Conservation (phyloP, 2,888 invertebrate species). For the Lasioglossum zephyrum region DNA sequence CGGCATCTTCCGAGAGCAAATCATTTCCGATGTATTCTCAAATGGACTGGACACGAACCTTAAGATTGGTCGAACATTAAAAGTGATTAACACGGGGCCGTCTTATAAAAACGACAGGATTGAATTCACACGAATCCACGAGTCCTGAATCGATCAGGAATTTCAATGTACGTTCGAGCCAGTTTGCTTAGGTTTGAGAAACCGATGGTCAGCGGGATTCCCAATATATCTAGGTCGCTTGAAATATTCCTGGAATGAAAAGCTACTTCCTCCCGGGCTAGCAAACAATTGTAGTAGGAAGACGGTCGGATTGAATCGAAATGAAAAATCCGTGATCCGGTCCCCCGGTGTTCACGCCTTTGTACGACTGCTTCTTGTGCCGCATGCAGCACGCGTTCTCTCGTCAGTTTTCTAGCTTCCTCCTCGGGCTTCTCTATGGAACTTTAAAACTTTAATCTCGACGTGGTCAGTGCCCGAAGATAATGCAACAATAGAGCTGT, state of each 20-base stretch:
- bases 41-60: too few relatives aligned
- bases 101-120: too few relatives aligned
- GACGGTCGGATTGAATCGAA: conserved; percentile 30
- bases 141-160: too few relatives aligned
- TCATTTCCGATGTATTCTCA: too few relatives aligned
- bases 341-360: conserved; percentile 55
- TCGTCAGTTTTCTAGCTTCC: conserved; percentile 57
- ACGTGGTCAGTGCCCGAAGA: conserved; percentile 76
- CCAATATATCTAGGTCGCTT: neutral
- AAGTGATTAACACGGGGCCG: neutral
- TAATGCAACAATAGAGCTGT: conserved; percentile 76
- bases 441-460: conserved; percentile 79
- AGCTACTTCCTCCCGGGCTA: neutral
- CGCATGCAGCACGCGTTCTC: conserved; percentile 58
- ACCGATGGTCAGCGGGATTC: neutral
- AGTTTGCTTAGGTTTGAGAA: neutral
- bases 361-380: conserved; percentile 32
- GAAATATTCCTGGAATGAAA: conserved; percentile 10
- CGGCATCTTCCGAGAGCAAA: too few relatives aligned
- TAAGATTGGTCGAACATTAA: too few relatives aligned
- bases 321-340: conserved; percentile 26
- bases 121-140: too few relatives aligned
- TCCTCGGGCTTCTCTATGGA: conserved; percentile 63
- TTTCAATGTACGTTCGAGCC: neutral
- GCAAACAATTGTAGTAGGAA: neutral